phyloP scores from a whole-genome alignment of 2,888 invertebrate genomes.

The Drosophila vallismaia region DNA sequence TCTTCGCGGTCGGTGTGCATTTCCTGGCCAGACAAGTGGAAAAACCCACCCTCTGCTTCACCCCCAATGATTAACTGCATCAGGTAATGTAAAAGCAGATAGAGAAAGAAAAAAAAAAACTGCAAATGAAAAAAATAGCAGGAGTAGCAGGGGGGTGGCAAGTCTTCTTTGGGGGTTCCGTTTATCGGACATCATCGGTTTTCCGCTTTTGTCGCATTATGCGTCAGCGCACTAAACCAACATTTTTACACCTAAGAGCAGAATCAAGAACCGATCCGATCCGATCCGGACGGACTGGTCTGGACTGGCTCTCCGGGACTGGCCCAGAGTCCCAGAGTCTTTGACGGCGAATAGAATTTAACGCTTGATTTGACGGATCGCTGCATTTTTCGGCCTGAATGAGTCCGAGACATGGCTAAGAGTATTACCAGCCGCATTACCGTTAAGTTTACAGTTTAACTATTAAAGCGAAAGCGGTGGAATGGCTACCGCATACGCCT shows the following conservation, averaged over 20 bases:
- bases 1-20: conserved; percentile 49
- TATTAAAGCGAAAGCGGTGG: conserved; percentile 33
- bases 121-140: background rate
- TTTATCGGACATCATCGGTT: conserved; percentile 65
- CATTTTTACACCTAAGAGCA: conserved; percentile 77
- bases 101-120: no score
- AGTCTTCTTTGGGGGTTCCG: conserved; percentile 29
- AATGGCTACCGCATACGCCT: background rate
- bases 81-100: conserved; percentile 5
- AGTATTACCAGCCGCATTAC: conserved; percentile 55
- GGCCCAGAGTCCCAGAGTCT: conserved; percentile 12
- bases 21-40: conserved; percentile 57
- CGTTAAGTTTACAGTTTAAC: conserved; percentile 49
- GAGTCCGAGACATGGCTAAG: conserved; percentile 56
- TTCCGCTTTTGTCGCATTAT: conserved; percentile 58
- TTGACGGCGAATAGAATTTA: conserved; percentile 54
- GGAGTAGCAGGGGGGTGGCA: background rate
- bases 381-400: conserved; percentile 54
- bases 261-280: conserved; percentile 36
- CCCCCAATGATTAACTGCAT: conserved; percentile 61
- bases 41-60: conserved; percentile 1
- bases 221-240: conserved; percentile 78
- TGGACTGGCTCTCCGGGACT: conserved; percentile 9
- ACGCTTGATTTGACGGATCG: conserved; percentile 61
- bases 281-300: background rate